Evolutionary conservation across 2,113 vertebrate genomes (phyloP), one percentile per base, ranked within the genome.

Genomic region (Prunella himalayana): DNA sequence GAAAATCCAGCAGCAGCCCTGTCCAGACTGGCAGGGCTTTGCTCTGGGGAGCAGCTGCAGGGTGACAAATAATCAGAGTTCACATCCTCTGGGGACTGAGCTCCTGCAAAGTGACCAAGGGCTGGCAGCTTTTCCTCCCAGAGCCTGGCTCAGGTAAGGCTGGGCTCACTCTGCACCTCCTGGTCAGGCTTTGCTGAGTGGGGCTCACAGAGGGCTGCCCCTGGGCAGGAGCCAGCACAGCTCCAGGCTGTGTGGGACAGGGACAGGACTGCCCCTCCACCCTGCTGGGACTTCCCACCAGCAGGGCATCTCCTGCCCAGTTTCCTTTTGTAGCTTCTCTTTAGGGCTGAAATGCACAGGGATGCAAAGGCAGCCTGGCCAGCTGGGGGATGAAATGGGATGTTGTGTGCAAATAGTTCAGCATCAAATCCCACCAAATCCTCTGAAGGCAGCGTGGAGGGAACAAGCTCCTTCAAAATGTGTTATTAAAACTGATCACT

Each of bases 11-110:
- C 50, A 10, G 12, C 15, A 63, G 6, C 31, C 54, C 37, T 8
- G 13, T 4, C 4, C 47, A 49, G 57, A 15, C 25, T 6, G 47
- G 60, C 61, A 9, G 76, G 13, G 57, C 70, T 82, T 27, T 30
- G 31, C 75, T 61, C 54, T 10, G 41, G 95, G 72, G 14, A 13
- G 9, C 37, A 64, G 37, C 54, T 47, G 33, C 14, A 6, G 18
- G 2, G 24, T 3, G 41, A 9, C 10, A 6, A 2, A 15, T 1
- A 8, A 16, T 4, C 42, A 49, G n/a, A 5, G 22, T 1, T 25
- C 56, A 19, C 56, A 33, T 15, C 39, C 69, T 6, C 50, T 4
- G 69, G 37, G 50, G 8, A 7, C 28, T 3, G 15, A 33, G 49
- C 49, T 28, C 65, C 4, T 4, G n/a, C 65, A 15, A 5, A 21